Evolutionary conservation across 1,140 invertebrate genomes (phyloP).

Genomic region (Drosophila melanica): DNA sequence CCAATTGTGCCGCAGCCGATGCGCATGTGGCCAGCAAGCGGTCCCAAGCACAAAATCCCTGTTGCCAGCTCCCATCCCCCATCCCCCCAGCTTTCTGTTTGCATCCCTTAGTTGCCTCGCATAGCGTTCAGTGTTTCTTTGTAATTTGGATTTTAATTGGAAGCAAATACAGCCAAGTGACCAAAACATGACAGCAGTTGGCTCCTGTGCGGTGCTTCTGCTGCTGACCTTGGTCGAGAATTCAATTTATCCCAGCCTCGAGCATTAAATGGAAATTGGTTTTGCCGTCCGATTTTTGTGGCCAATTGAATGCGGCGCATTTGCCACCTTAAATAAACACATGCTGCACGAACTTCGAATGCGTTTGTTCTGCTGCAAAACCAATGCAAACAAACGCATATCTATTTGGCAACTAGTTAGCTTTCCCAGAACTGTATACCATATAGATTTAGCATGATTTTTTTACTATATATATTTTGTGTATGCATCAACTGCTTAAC

Average conservation of each 20-base stretch:
- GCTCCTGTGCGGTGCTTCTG: background rate
- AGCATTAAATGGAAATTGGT: background rate
- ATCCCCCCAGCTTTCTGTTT: background rate
- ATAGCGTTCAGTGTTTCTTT: conserved; percentile 55
- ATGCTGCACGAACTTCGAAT: background rate
- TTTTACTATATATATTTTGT: too few relatives aligned
- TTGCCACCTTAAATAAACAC: background rate
- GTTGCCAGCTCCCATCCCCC: background rate
- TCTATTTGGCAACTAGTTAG: background rate
- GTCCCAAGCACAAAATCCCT: conserved; percentile 17
- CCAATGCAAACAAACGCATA: too few relatives aligned
- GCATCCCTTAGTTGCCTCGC: background rate
- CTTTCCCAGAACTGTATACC: background rate
- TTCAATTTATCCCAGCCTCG: conserved; percentile 11
- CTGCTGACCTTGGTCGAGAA: conserved; percentile 3
- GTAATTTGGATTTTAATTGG: conserved; percentile 76
- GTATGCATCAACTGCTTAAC: too few relatives aligned
- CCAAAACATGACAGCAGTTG: background rate
- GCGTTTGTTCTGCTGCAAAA: background rate
- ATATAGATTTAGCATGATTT: too few relatives aligned
- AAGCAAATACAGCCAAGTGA: conserved; percentile 33
- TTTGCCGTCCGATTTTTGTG: conserved; percentile 7
- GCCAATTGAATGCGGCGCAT: background rate
- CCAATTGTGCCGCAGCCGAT: conserved; percentile 55
- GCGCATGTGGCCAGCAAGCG: conserved; percentile 33